Conservation (phyloP, 1,140 invertebrate species). For the Matsumurasca onukii region DNA sequence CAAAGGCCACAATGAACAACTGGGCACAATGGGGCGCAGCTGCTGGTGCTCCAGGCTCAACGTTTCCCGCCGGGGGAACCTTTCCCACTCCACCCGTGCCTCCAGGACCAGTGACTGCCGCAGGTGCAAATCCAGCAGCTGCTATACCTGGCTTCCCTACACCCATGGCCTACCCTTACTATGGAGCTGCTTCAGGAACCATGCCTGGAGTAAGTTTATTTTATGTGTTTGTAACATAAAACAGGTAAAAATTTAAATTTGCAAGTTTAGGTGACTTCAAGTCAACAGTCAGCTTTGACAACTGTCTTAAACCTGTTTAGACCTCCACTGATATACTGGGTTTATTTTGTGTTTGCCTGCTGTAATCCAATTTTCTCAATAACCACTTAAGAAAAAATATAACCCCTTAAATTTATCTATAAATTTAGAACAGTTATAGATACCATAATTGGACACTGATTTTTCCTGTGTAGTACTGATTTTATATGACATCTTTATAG, state of each 20-base stretch:
- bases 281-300: not conserved
- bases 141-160: conserved; percentile 20
- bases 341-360: not conserved
- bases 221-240: not conserved
- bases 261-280: not conserved
- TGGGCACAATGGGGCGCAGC: conserved; percentile 27
- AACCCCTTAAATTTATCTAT: too few species aligned
- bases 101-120: conserved; percentile 24
- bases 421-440: too few species aligned
- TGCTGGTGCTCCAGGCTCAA: conserved; percentile 4
- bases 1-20: conserved; percentile 24
- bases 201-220: conserved; percentile 11
- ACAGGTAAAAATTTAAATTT: not conserved
- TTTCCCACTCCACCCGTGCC: conserved; percentile 25
- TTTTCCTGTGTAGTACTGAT: not conserved
- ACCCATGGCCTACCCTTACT: conserved; percentile 27
- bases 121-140: conserved; percentile 27
- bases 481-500: not conserved
- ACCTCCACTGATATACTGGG: not conserved
- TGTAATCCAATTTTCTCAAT: not conserved
- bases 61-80: conserved; percentile 12
- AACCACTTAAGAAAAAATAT: not conserved
- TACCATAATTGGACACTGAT: too few species aligned
- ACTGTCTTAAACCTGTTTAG: not conserved
- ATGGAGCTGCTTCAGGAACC: conserved; percentile 7